Evolutionary conservation across 1,140 invertebrate species (phyloP), one percentile per base, ranked within the genome.

Genomic region (Drosophila arawakana): DNA sequence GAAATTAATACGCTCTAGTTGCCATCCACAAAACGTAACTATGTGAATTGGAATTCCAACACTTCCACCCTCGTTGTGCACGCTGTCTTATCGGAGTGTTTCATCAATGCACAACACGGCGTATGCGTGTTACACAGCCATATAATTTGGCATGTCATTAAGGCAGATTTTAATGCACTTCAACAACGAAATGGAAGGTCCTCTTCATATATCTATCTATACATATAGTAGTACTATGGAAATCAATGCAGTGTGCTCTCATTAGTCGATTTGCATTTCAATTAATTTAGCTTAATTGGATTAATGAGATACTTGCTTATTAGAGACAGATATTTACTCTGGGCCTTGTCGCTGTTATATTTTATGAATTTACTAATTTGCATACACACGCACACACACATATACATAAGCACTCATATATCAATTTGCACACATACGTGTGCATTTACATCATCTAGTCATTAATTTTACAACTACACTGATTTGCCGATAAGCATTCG

Each of bases 221-320:
- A 6, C 18, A 34, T 25, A 7, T 7, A 46, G 10, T 60, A 11
- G 11, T 13, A 39, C 21, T 41, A 39, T 68, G 77, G 34, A 78
- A 85, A 79, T 86, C 83, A 72, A 65, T 67, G 52, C 67, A 59
- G 46, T 73, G 62, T 55, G 80, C 80, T 73, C 80, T 89, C 83
- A 83, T 86, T 86, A 86, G 84, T 80, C 84, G 80, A 86, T 86
- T 88, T 86, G 57, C 73, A 81, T 78, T 89, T 83, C 75, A 86
- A 86, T 86, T 86, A 86, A 86, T 86, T 86, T 86, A 72, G 76
- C 83, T 80, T 80, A 88, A 86, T 85, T 82, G 82, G 83, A 85
- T 86, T 88, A 88, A 86, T 80, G 80, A 84, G 80, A 89, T 88
- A 88, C 70, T 89, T 84, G 80, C 70, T 49, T 84, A 80, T 89